Conservation (phyloP, 2,888 invertebrate species). For the Tiliacea aurago region DNA sequence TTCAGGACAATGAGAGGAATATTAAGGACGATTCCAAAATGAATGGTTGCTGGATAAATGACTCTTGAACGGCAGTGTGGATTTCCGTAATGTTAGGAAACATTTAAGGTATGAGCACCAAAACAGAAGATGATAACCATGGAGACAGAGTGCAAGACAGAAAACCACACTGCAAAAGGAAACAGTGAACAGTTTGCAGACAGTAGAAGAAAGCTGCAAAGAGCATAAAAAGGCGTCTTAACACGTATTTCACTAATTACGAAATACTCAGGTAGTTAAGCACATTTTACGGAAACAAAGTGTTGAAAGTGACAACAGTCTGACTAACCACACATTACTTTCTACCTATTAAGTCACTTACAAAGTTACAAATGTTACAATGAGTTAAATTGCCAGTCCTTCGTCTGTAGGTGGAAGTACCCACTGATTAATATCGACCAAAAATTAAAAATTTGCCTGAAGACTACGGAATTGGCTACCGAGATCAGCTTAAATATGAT, state of each 20-base stretch:
- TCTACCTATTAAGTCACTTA: conserved; percentile 44
- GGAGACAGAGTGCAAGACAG: not conserved
- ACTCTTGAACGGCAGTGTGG: not conserved
- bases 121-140: not conserved
- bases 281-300: conserved; percentile 46
- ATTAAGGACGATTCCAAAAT: not conserved
- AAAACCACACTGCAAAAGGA: not conserved
- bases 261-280: conserved; percentile 28
- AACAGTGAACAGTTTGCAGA: not conserved
- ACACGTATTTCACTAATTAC: conserved; percentile 27
- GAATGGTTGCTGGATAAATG: not conserved
- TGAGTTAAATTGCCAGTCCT: not conserved
- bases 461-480: not conserved
- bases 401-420: not conserved
- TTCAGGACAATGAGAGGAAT: not conserved
- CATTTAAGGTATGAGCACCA: too few species aligned
- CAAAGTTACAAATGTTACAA: conserved; percentile 37
- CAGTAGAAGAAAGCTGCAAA: not conserved
- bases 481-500: not conserved
- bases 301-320: conserved; percentile 44
- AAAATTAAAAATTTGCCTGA: not conserved
- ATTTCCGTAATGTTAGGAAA: not conserved
- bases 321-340: conserved; percentile 44
- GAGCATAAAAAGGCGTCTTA: not conserved
- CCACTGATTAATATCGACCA: not conserved